These are phyloP conservation scores for Glyphotaelius pellucidus DNA, from an alignment of 2,888 invertebrate genomes.

Conservation along the genomic window DNA sequence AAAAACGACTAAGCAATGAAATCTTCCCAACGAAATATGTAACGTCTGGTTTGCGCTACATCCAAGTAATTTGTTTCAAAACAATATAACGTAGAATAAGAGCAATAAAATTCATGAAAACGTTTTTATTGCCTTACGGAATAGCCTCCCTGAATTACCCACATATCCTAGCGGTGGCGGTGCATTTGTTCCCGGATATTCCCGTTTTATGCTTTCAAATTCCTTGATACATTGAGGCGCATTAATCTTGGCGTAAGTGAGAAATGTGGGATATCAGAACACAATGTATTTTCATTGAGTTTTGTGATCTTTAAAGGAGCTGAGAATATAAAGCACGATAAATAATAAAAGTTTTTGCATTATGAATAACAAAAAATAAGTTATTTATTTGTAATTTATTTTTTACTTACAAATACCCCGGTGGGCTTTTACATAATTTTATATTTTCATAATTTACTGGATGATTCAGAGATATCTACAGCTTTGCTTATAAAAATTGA, in stretches of 20 bases:
- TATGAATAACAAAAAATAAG: background rate
- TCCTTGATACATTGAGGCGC: background rate
- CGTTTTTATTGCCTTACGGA: slow-evolving; percentile 41
- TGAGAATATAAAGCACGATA: background rate
- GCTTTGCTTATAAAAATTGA: too few relatives aligned
- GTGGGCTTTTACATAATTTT: too few relatives aligned
- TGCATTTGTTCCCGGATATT: slow-evolving; percentile 33
- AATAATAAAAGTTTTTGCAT: background rate
- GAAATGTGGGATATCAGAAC: background rate
- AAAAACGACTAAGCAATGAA: background rate
- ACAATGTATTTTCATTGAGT: background rate
- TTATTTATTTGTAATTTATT: too few relatives aligned
- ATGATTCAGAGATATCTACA: too few relatives aligned
- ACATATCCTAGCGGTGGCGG: background rate
- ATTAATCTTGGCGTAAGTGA: slow-evolving; percentile 5
- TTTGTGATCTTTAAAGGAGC: background rate
- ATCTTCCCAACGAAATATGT: slow-evolving; percentile 2
- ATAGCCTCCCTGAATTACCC: slow-evolving; percentile 23
- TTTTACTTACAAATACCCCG: too few relatives aligned
- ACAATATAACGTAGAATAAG: slow-evolving; percentile 39
- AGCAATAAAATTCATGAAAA: slow-evolving; percentile 41
- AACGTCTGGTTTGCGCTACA: slow-evolving; percentile 22
- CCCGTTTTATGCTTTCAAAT: background rate
- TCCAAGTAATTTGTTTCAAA: slow-evolving; percentile 39
- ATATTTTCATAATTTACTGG: too few relatives aligned